Base-by-base conservation (phyloP, 2,888 invertebrate genomes). In the Coremacera marginata region DNA sequence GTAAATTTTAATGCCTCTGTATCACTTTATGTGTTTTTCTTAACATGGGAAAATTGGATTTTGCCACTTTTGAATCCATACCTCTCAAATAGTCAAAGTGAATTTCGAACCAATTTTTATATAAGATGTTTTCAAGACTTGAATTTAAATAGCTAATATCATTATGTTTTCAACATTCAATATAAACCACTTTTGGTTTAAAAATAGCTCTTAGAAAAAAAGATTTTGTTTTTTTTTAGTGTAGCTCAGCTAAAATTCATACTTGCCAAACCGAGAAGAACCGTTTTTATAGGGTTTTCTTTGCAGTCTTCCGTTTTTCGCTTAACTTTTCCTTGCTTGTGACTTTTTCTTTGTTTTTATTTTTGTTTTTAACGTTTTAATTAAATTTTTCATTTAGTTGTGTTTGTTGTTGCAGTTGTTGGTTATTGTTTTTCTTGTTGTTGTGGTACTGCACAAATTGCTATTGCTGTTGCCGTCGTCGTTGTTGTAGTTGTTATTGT, bases 401-500 rank as follows among this genome's bases (percentile, higher is more conserved):
- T 44, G n/a, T 49, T 31, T 62, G 22, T 72, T 27, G 16, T 44
- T 62, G 7, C 49, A 57, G 31, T 57, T 70, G n/a, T 55, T 52
- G 31, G 19, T 62, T 8, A 55, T 68, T 68, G 19, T 52, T 55
- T 31, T 55, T 67, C 27, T 73, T 60, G 70, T 63, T 51, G 70
- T 65, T 71, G 63, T 22, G 63, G 55, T 70, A 49, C 55, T 51
- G 70, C 49, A 25, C 51, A 51, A 44, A 51, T 70, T 25, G 7
- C 52, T 34, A 70, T 63, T 65, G 62, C 70, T 55, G n/a, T 57
- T 27, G 49, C 16, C 55, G 44, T 55, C 63, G 57, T 63, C 60
- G 51, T 77, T 60, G 31, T 68, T 25, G 52, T 27, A n/a, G n/a
- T 73, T 67, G 55, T 49, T 55, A 19, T 74, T 55, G 9, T 49